Conservation (phyloP, 1,140 invertebrate genomes). For the Dryas iulia region DNA sequence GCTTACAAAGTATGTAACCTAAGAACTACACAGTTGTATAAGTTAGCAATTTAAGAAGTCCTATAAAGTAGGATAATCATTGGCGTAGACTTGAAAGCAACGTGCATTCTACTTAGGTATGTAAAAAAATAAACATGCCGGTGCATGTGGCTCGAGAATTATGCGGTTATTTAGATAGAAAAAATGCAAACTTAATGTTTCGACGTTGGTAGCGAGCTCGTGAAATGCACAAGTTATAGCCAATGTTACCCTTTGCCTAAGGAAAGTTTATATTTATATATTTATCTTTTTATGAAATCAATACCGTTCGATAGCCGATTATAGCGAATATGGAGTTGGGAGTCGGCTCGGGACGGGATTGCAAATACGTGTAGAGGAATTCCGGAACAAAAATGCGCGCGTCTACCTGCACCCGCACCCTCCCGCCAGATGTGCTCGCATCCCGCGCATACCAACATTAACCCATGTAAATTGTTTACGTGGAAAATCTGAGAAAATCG, state of each 20-base stretch:
- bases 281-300: neutral
- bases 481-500: conserved; percentile 76
- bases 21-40: conserved; percentile 4
- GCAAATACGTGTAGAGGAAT: conserved; percentile 74
- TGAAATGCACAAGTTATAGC: neutral
- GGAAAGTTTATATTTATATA: neutral
- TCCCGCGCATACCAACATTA: conserved; percentile 51
- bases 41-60: conserved; percentile 9
- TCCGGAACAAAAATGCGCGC: conserved; percentile 71
- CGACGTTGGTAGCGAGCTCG: neutral
- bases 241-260: neutral
- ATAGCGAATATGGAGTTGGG: conserved; percentile 17
- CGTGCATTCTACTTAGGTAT: conserved; percentile 28
- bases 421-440: conserved; percentile 53
- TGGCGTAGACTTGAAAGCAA: conserved; percentile 27
- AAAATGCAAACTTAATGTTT: conserved; percentile 43
- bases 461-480: conserved; percentile 71
- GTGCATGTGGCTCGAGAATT: conserved; percentile 41
- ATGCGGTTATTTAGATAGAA: conserved; percentile 49
- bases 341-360: conserved; percentile 52
- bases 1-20: neutral
- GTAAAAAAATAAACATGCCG: conserved; percentile 34
- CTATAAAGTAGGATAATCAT: conserved; percentile 18
- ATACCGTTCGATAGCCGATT: conserved; percentile 33
- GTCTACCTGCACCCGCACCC: conserved; percentile 60